phyloP scores from a whole-genome alignment of 1,140 invertebrate species.

The Coptotermes formosanus region DNA sequence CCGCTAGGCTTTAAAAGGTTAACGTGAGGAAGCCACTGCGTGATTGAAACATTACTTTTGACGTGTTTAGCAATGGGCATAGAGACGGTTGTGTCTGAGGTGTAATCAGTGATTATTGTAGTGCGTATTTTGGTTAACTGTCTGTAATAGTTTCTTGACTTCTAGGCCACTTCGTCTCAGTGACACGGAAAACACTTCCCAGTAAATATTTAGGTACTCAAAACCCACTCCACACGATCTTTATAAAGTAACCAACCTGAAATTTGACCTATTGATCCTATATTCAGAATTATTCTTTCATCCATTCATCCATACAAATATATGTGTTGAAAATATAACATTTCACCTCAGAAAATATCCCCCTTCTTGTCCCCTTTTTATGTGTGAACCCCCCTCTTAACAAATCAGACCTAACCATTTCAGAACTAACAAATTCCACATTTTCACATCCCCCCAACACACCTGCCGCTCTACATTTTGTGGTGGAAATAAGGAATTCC shows the following conservation, averaged over 20 bases:
- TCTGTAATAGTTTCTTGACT: not conserved
- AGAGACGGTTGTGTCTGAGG: too few relatives aligned
- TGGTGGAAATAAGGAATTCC: not conserved
- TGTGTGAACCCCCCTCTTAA: not conserved
- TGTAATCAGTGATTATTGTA: too few relatives aligned
- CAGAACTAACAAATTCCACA: not conserved
- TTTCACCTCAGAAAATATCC: conserved; percentile 4
- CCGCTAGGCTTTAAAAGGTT: too few relatives aligned
- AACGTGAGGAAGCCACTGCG: too few relatives aligned
- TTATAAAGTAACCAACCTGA: not conserved
- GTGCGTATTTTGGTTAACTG: too few relatives aligned
- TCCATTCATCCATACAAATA: conserved; percentile 8
- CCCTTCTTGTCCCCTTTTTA: not conserved
- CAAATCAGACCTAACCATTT: not conserved
- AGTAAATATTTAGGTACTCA: not conserved
- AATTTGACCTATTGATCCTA: not conserved
- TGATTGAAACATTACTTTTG: too few relatives aligned
- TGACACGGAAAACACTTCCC: not conserved
- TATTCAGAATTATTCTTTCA: not conserved
- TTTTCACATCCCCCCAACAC: not conserved
- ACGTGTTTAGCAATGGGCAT: too few relatives aligned
- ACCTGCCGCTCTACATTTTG: not conserved
- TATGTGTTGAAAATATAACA: conserved; percentile 17
- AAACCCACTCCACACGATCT: not conserved
- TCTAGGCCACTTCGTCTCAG: not conserved